Percentiles rank a stretch among this genome's conserved stretches.
Conservation (phyloP, 1,140 invertebrate genomes). For the Drosophila biarmipes region DNA sequence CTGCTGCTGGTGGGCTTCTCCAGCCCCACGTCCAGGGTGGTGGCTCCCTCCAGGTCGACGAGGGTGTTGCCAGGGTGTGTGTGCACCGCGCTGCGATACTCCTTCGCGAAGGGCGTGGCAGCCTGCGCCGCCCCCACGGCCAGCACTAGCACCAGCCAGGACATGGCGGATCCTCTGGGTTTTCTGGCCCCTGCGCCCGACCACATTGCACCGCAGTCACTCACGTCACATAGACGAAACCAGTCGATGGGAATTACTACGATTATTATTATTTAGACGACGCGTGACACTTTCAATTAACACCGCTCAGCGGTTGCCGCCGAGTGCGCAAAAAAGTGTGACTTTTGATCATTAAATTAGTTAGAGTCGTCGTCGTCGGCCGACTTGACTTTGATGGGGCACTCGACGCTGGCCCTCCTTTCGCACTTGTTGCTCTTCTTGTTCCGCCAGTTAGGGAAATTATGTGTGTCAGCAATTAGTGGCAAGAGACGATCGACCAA, state of each 20-base stretch:
- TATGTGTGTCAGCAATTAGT: slow-evolving; percentile 73
- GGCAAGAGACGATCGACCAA: slow-evolving; percentile 17
- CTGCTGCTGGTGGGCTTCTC: slow-evolving; percentile 54
- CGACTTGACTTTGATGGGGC: slow-evolving; percentile 48
- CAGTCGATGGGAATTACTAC: slow-evolving; percentile 24
- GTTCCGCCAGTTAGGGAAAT: slow-evolving; percentile 53
- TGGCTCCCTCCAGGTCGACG: slow-evolving; percentile 60
- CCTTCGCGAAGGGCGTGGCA: slow-evolving; percentile 70
- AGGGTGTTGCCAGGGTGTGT: slow-evolving; percentile 60
- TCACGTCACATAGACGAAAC: slow-evolving; percentile 39
- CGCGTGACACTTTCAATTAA: slow-evolving; percentile 66
- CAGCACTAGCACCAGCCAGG: slow-evolving; percentile 32
- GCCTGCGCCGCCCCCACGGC: slow-evolving; percentile 46
- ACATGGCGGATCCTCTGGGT: slow-evolving; percentile 39
- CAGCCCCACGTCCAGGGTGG: slow-evolving; percentile 58
- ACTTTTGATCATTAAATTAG: slow-evolving; percentile 64
- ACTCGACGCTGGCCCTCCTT: slow-evolving; percentile 40
- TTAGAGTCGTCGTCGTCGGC: slow-evolving; percentile 60
- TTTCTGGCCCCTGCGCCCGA: slow-evolving; percentile 38
- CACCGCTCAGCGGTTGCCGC: slow-evolving; percentile 43
- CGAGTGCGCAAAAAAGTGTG: slow-evolving; percentile 48
- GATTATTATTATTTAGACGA: slow-evolving; percentile 41
- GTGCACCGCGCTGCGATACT: slow-evolving; percentile 66
- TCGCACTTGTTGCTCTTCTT: slow-evolving; percentile 30
- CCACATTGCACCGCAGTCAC: slow-evolving; percentile 42